phyloP scores from a whole-genome alignment of 2,797 vertebrate species.

The Atherinosoma microstoma region DNA sequence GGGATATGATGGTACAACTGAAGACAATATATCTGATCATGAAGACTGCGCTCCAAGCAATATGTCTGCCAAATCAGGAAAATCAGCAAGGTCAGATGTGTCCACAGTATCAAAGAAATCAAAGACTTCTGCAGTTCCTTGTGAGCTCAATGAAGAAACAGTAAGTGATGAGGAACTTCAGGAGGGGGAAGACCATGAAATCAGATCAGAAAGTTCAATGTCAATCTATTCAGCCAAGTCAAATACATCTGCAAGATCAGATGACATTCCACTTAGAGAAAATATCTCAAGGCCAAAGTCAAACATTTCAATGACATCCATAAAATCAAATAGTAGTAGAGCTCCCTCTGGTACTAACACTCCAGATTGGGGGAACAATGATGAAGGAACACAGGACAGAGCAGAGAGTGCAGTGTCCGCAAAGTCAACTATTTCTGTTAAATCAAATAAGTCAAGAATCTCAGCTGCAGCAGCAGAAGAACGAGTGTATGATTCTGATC shows the following conservation, averaged over 20 bases:
- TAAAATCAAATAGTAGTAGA: conserved; percentile 31
- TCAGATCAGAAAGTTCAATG: conserved; percentile 62
- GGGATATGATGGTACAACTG: background rate
- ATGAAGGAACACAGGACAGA: conserved; percentile 44
- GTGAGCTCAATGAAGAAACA: conserved; percentile 19
- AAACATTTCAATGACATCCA: conserved; percentile 37
- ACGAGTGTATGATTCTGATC: conserved; percentile 25
- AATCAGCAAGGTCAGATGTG: conserved; percentile 56
- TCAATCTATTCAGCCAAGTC: conserved; percentile 55
- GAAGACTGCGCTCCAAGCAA: conserved; percentile 44
- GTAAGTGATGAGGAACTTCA: conserved; percentile 15
- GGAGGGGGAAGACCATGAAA: conserved; percentile 43
- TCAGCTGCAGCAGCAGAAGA: conserved; percentile 1
- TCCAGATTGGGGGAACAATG: background rate
- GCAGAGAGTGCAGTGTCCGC: conserved; percentile 52
- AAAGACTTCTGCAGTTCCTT: conserved; percentile 27
- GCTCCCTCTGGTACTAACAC: conserved; percentile 4
- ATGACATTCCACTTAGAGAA: conserved; percentile 26
- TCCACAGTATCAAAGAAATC: conserved; percentile 56
- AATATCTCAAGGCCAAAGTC: conserved; percentile 43
- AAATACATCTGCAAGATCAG: conserved; percentile 47
- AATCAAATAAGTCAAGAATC: conserved; percentile 41
- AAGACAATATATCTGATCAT: conserved; percentile 5
- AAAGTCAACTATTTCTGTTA: conserved; percentile 41
- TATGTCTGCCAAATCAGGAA: conserved; percentile 50